Base-by-base conservation (phyloP, 2,797 vertebrate genomes). In the Anguilla obscura region DNA sequence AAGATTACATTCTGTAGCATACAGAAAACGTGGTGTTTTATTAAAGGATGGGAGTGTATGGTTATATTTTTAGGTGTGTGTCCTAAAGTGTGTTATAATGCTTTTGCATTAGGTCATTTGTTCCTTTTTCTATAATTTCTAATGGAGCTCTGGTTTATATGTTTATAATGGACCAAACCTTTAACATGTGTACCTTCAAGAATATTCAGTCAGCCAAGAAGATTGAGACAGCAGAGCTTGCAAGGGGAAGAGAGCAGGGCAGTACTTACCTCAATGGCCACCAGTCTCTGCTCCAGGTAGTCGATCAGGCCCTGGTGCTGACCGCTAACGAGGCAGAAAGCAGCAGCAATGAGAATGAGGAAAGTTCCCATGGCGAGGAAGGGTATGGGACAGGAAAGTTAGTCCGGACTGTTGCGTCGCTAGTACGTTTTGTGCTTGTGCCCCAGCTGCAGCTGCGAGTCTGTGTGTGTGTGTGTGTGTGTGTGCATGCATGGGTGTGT, bases 261-360 rank as follows among this genome's bases (percentile, higher is more conserved):
- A 86, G 40, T 50, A 92, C 97, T 96, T 96, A 99, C 98, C 98
- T 99, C 98, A 40, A 99, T 96, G 24, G 97, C 96, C 85, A 95
- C 93, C 90, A 99, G 94, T 87, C 98, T 96, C 90, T 97, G 96
- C 93, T 99, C 98, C 94, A 99, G 96, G 92, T 99, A 99, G 92
- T 98, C 98, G 97, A 99, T 96, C 89, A 99, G 95, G 24, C 96
- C 96, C 92, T 98, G 97, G 95, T 98, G 95, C 95, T 98, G 96
- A 86, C 94, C 93, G 89, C 89, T 87, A 24, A 93, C 92, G 88
- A 95, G 90, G 56, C 95, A 90, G 90, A 96, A 92, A 89, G 97
- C 94, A 85, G 94, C 88, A 71, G 94, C 87, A 85, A 96, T 90
- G 87, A 98, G 91, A 74, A 98, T 91, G 88, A 96, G 90, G 82